These are phyloP conservation scores for Pterostichus niger DNA, from an alignment of 2,888 invertebrate species.

Conservation along the genomic window DNA sequence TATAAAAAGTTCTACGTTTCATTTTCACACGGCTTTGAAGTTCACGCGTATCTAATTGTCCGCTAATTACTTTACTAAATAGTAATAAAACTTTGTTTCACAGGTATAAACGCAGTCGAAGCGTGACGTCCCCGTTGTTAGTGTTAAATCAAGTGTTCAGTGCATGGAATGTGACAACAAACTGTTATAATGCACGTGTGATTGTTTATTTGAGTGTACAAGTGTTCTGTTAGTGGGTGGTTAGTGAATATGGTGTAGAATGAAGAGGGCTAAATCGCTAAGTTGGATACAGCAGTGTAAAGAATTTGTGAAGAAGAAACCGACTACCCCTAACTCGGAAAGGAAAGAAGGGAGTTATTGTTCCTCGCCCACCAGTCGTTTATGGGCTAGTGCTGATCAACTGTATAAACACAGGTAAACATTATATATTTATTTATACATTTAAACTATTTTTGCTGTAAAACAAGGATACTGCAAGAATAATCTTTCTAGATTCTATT, in stretches of 20 bases:
- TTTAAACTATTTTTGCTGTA: too few relatives aligned
- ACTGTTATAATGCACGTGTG: too few relatives aligned
- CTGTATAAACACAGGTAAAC: constrained; percentile 62
- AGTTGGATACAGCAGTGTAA: constrained; percentile 66
- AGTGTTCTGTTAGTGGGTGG: constrained; percentile 43
- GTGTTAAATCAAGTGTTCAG: not conserved
- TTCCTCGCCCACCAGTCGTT: constrained; percentile 48
- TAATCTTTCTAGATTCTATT: too few relatives aligned
- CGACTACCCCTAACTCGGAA: not conserved
- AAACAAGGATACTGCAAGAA: too few relatives aligned
- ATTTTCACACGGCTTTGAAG: constrained; percentile 45
- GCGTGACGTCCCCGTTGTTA: not conserved
- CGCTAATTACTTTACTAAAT: constrained; percentile 15
- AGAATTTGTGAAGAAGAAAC: constrained; percentile 59
- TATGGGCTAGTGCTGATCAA: constrained; percentile 65
- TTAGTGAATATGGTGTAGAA: constrained; percentile 43
- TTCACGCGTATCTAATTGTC: constrained; percentile 1
- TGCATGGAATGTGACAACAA: too few relatives aligned
- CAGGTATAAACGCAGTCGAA: constrained; percentile 1
- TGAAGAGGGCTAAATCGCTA: constrained; percentile 62
- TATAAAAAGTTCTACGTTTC: not conserved
- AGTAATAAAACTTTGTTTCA: constrained; percentile 32
- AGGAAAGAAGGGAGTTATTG: not conserved
- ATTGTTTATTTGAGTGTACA: constrained; percentile 21
- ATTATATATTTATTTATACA: too few relatives aligned